A percentile compares a stretch with the other conserved stretches of the same genome.
These are phyloP conservation scores for Heloderma charlesbogerti DNA, from an alignment of 2,113 vertebrate species.

Conservation along the genomic window DNA sequence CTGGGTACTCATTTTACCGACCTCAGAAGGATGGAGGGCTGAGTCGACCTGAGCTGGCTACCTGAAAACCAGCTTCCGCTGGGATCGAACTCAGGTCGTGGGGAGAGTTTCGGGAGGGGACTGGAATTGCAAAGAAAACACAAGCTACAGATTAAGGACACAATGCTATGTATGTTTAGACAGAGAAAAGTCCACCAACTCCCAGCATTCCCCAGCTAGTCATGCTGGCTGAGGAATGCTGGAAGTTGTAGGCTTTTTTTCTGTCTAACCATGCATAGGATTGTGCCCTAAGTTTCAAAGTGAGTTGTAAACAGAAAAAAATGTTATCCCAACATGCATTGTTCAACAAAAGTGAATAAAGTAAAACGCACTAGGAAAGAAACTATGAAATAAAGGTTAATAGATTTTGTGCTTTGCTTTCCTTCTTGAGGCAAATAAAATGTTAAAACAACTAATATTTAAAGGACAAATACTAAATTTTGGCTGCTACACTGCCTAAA, in stretches of 20 bases:
- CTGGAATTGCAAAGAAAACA: not conserved
- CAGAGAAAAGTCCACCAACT: too few species aligned
- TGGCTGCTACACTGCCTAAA: conserved; percentile 1
- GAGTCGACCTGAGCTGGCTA: too few species aligned
- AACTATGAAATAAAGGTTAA: conserved; percentile 2
- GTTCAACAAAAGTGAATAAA: not conserved
- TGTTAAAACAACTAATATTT: not conserved
- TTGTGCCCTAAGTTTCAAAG: not conserved
- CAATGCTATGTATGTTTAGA: not conserved
- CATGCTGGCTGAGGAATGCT: too few species aligned
- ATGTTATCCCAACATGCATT: not conserved
- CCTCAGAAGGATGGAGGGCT: too few species aligned
- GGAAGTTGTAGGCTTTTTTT: too few species aligned
- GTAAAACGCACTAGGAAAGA: not conserved
- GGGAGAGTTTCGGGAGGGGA: too few species aligned
- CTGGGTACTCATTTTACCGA: too few species aligned
- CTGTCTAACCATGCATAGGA: too few species aligned
- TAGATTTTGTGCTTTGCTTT: conserved; percentile 13
- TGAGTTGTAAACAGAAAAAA: not conserved
- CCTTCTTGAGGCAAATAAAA: not conserved
- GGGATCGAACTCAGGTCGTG: too few species aligned
- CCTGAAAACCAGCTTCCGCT: too few species aligned
- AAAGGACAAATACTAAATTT: conserved; percentile 25
- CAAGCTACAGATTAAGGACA: not conserved
- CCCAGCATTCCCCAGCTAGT: too few species aligned